Evolutionary conservation across 2,797 vertebrate genomes (phyloP).

Genomic region (Eulemur coronatus): DNA sequence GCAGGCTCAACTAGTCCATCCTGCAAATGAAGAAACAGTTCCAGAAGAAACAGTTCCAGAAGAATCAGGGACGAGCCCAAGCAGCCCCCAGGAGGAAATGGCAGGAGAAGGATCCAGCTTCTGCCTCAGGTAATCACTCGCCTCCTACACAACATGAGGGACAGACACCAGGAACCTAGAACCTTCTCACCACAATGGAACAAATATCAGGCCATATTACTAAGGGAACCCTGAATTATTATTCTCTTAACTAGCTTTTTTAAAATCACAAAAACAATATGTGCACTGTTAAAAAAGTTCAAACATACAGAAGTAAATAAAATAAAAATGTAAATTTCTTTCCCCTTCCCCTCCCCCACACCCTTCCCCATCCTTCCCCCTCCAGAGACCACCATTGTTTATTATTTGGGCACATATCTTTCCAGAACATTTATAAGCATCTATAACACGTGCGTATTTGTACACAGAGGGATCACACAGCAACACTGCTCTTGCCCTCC

Average conservation of each 20-base stretch:
- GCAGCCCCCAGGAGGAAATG: not conserved
- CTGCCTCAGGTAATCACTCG: not conserved
- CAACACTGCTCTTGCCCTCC: rapidly evolving
- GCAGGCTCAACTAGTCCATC: not conserved
- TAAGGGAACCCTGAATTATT: not conserved
- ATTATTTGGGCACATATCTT: not conserved
- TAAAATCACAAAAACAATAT: not conserved
- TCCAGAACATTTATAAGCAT: not conserved
- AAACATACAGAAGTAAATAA: not conserved
- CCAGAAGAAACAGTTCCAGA: not conserved
- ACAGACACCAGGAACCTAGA: not conserved
- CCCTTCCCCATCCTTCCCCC: not conserved
- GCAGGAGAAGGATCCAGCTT: not conserved
- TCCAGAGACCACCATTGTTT: not conserved
- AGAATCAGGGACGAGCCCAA: not conserved
- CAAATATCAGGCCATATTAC: not conserved
- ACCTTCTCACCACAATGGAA: not conserved
- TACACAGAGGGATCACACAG: not conserved
- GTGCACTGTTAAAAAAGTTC: rapidly evolving
- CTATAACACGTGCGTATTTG: rapidly evolving
- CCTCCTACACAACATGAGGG: not conserved
- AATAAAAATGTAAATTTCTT: too few relatives aligned
- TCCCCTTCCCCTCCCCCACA: too few relatives aligned
- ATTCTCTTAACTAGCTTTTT: not conserved
- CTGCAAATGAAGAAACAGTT: not conserved